Evolutionary conservation across 2,888 invertebrate genomes (phyloP).

Genomic region (Eueremaeus valkanovi): DNA sequence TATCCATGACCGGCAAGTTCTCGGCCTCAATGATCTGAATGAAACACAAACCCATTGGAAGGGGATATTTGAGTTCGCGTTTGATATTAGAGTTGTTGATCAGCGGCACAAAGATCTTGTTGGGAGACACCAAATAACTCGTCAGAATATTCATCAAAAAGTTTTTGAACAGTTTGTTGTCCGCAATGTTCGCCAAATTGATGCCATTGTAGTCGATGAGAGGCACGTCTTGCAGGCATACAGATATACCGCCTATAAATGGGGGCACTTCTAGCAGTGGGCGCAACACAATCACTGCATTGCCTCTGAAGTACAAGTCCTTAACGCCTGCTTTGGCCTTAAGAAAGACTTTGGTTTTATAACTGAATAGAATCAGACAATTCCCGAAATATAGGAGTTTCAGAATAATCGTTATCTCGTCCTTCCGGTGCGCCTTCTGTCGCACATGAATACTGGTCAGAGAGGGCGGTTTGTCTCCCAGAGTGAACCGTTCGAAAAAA

Average conservation of each 20-base stretch:
- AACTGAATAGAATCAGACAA: constrained; percentile 28
- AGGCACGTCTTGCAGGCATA: constrained; percentile 24
- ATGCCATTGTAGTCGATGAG: constrained; percentile 36
- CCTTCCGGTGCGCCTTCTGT: neutral
- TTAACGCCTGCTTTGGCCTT: constrained; percentile 14
- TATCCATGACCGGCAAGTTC: constrained; percentile 16
- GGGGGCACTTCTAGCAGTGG: constrained; percentile 26
- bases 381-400: constrained; percentile 38
- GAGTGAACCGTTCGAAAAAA: constrained; percentile 33
- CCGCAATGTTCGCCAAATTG: constrained; percentile 37
- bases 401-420: constrained; percentile 24
- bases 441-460: constrained; percentile 18
- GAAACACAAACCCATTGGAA: constrained; percentile 29
- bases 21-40: constrained; percentile 38
- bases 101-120: constrained; percentile 11
- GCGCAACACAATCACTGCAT: constrained; percentile 3
- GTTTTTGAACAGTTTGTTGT: constrained; percentile 25
- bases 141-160: neutral
- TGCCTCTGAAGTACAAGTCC: constrained; percentile 28
- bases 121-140: constrained; percentile 9
- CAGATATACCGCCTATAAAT: constrained; percentile 34
- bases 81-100: constrained; percentile 17
- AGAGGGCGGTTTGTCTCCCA: constrained; percentile 38
- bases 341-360: constrained; percentile 17
- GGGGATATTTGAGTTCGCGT: constrained; percentile 21